These are phyloP conservation scores for cat (Felis catus) DNA, from an alignment of 2,113 vertebrate genomes.

Conservation along the genomic window F.catus_Fca126_mat1.0 CM031413.1:106024001-106024500, in stretches of 20 bases:
- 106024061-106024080: background rate
- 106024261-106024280: background rate
- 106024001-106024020: background rate
- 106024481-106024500: background rate
- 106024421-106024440: background rate
- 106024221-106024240: background rate
- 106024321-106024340: background rate
- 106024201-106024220: background rate
- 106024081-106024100: background rate
- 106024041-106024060: background rate
- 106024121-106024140: background rate
- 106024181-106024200: background rate
- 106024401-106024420: background rate
- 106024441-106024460: fast-evolving
- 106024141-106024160: background rate
- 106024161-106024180: background rate
- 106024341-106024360: background rate
- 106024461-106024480: background rate
- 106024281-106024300: background rate
- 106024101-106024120: background rate
- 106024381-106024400: background rate
- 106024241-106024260: background rate
- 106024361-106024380: background rate
- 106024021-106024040: background rate
- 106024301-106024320: background rate